These are phyloP conservation scores for Orthosia gracilis DNA, from an alignment of 2,888 invertebrate species.

Conservation along the genomic window DNA sequence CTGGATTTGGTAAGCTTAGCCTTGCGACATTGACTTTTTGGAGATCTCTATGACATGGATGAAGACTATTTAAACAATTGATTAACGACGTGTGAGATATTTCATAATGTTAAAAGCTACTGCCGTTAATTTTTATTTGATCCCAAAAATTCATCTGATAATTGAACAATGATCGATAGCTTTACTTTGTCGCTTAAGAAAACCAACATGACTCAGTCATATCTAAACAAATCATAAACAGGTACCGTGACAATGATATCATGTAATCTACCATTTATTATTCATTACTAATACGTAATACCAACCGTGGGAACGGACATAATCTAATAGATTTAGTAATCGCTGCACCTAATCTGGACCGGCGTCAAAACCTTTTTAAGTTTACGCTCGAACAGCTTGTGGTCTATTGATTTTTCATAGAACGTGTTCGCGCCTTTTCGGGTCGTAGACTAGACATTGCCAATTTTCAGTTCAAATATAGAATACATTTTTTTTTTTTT, in stretches of 20 bases:
- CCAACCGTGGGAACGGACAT: conserved; percentile 50
- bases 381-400: conserved; percentile 35
- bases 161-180: conserved; percentile 6
- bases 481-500: conserved; percentile 31
- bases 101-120: neutral
- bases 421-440: conserved; percentile 50
- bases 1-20: neutral
- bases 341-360: conserved; percentile 47
- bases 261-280: conserved; percentile 53
- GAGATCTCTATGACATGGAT: too few relatives aligned
- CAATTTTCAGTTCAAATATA: conserved; percentile 43
- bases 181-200: conserved; percentile 17
- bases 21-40: too few relatives aligned
- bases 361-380: conserved; percentile 50
- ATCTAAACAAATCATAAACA: conserved; percentile 37
- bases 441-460: conserved; percentile 8
- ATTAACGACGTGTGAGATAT: neutral
- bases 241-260: conserved; percentile 55
- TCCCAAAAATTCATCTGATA: neutral
- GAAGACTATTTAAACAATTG: neutral
- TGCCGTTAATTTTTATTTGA: neutral
- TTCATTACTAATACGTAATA: conserved; percentile 50
- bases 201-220: conserved; percentile 49
- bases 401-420: conserved; percentile 56
- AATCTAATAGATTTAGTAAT: conserved; percentile 28